Evolutionary conservation across 2,797 vertebrate genomes (phyloP), one percentile per base, ranked within the genome.

Genomic region (Crenichthys baileyi): DNA sequence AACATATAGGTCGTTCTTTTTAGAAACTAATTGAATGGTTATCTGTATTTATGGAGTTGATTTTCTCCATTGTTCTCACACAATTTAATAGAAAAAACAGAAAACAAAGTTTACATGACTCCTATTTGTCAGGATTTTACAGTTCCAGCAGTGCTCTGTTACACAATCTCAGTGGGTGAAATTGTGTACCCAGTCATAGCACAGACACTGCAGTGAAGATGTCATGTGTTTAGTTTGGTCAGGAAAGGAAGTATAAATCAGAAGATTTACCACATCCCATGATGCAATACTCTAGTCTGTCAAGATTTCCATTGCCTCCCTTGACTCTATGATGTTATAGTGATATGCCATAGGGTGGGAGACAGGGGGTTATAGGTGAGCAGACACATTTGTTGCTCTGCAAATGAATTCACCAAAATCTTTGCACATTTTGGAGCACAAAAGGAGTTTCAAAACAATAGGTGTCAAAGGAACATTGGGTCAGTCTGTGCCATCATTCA

Each of bases 191-290:
- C 85, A 87, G 82, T 79, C 26, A 84, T 80, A 81, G 73, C 70
- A 72, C 71, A 75, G 79, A 83, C 81, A 84, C 48, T 24, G 82
- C 74, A 92, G n/a, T 75, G 60, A 84, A 50, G 79, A 86, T 87
- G 84, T 88, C 81, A 85, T 87, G 71, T 90, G 87, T 91, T 90
- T 91, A 87, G 87, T 44, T 71, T 73, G 70, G 70, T 79, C 80
- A 44, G 50, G 71, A 81, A 68, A 41, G 48, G 50, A 74, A 83
- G 78, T 72, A 0, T 2, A 44, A 60, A 77, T 73, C 72, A 70
- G 24, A 74, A 87, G 84, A 89, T 90, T 80, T 78, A 89, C 72
- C 26, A 84, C 76, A 61, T 13, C 75, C 61, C 72, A 78, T 68
- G 79, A 85, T 79, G 81, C 77, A 85, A 86, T 16, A 63, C 76